A percentile compares a stretch with the other conserved stretches of the same genome.
Evolutionary conservation across 2,113 vertebrate species (phyloP).

Genomic region (Lepisosteus osseus): DNA sequence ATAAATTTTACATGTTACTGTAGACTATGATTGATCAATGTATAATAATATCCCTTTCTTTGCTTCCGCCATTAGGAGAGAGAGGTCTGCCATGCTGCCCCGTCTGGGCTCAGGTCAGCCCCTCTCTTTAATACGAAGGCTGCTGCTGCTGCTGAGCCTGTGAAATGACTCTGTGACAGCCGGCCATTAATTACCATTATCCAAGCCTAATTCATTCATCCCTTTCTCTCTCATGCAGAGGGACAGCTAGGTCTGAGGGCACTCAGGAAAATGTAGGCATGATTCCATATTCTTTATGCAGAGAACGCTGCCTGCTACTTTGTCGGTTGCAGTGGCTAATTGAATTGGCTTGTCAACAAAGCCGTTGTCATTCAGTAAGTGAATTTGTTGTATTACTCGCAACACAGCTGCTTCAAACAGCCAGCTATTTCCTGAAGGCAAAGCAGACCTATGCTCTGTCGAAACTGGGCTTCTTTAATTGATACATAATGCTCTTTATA

Average conservation of each 20-base stretch:
- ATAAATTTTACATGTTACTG: constrained; percentile 66
- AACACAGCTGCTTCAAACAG: constrained; percentile 79
- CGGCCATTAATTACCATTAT: constrained; percentile 83
- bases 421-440: constrained; percentile 77
- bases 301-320: constrained; percentile 70
- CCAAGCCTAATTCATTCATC: constrained; percentile 76
- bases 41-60: constrained; percentile 49
- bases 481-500: background rate
- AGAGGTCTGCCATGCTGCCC: constrained; percentile 39
- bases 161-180: constrained; percentile 74
- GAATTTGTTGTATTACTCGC: constrained; percentile 79
- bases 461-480: constrained; percentile 49
- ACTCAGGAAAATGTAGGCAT: constrained; percentile 72
- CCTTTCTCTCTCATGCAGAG: constrained; percentile 70
- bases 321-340: constrained; percentile 82
- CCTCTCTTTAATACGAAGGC: constrained; percentile 54
- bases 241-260: constrained; percentile 75
- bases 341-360: constrained; percentile 93
- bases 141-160: constrained; percentile 49
- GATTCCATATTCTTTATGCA: constrained; percentile 76
- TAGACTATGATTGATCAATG: constrained; percentile 52
- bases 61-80: constrained; percentile 31
- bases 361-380: constrained; percentile 86
- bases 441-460: constrained; percentile 64
- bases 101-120: constrained; percentile 49